These are phyloP conservation scores for Tenthredo scrophulariae DNA, from an alignment of 2,888 invertebrate species.

Conservation along the genomic window DNA sequence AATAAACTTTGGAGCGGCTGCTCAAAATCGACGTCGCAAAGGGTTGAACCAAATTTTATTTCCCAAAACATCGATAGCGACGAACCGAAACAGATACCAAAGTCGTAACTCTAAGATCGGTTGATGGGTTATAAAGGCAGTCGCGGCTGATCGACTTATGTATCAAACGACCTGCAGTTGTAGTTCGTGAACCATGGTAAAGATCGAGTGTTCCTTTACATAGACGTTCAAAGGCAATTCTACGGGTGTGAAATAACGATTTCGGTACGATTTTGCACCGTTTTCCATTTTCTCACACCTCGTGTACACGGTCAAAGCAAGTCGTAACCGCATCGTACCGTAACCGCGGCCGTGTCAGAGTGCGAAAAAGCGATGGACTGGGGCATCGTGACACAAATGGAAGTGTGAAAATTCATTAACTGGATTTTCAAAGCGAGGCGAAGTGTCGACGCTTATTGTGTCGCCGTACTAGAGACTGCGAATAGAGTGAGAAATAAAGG, in stretches of 20 bases:
- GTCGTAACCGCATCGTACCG: neutral
- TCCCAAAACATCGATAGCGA: slow-evolving; percentile 23
- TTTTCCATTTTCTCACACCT: slow-evolving; percentile 59
- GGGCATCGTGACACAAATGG: neutral
- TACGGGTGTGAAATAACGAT: neutral
- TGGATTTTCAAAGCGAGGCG: neutral
- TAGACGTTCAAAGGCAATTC: neutral
- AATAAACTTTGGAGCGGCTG: slow-evolving; percentile 1
- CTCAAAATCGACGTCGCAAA: neutral
- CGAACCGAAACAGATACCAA: neutral
- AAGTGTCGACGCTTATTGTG: slow-evolving; percentile 68
- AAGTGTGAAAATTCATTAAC: slow-evolving; percentile 39
- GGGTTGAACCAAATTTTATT: neutral
- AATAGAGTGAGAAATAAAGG: slow-evolving; percentile 71
- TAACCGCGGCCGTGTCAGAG: too few species aligned
- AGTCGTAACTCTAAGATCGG: slow-evolving; percentile 18
- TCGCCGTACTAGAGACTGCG: slow-evolving; percentile 66
- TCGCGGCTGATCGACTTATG: neutral
- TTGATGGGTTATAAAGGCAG: slow-evolving; percentile 32
- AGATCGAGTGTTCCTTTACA: slow-evolving; percentile 5
- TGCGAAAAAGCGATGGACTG: neutral
- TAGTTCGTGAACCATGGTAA: neutral
- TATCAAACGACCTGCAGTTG: neutral
- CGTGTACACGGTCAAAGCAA: slow-evolving; percentile 48
- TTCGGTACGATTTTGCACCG: neutral